Percentiles rank a stretch among this genome's conserved stretches.
Evolutionary conservation across 2,113 vertebrate species (phyloP).

Genomic region (Esox niger): DNA sequence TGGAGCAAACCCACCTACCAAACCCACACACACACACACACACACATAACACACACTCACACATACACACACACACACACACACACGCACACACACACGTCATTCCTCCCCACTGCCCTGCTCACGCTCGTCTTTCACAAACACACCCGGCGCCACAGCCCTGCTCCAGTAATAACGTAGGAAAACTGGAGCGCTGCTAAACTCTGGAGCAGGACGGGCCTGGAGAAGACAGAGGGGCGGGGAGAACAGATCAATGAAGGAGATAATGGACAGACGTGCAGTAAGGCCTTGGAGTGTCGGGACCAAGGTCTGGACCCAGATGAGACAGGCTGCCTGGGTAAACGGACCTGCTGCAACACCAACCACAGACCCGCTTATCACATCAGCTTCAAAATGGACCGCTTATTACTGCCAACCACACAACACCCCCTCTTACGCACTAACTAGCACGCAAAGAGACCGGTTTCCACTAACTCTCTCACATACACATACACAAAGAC

Average conservation of each 20-base stretch:
- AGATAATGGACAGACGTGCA: neutral
- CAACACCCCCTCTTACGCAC: constrained; percentile 63
- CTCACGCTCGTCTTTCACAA: constrained; percentile 38
- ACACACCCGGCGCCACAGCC: constrained; percentile 56
- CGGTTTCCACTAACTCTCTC: constrained; percentile 18
- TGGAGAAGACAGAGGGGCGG: neutral
- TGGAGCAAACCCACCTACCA: neutral
- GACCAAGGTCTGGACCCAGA: neutral
- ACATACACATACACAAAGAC: constrained; percentile 34
- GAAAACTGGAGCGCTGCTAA: constrained; percentile 53
- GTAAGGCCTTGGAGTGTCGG: neutral
- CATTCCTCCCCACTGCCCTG: too few species aligned
- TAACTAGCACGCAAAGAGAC: constrained; percentile 1
- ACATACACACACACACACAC: constrained; percentile 26
- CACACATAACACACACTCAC: neutral
- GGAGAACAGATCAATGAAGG: neutral
- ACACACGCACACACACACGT: constrained; percentile 15
- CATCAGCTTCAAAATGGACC: constrained; percentile 28
- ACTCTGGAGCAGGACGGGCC: constrained; percentile 51
- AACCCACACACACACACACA: too few species aligned
- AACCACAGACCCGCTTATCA: constrained; percentile 32
- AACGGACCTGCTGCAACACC: neutral
- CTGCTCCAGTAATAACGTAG: constrained; percentile 63
- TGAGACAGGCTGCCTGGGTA: neutral
- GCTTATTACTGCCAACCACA: constrained; percentile 45